Conservation (phyloP, 1,140 invertebrate species). For the Maconellicoccus hirsutus region DNA sequence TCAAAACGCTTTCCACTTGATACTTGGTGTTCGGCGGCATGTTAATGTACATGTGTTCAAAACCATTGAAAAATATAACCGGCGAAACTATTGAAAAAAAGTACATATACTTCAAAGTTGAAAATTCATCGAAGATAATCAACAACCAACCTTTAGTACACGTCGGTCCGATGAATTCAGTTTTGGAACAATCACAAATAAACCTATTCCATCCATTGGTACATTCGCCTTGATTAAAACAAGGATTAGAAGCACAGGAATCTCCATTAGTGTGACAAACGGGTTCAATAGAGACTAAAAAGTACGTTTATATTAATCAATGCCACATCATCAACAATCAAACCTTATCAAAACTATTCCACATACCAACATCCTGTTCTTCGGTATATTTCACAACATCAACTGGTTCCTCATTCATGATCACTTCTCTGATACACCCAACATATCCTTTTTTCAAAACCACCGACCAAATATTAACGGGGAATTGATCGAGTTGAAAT, state of each 20-base stretch:
- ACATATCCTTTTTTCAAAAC: conserved; percentile 81
- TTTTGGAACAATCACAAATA: conserved; percentile 86
- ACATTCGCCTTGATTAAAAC: conserved; percentile 81
- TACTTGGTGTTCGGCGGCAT: conserved; percentile 69
- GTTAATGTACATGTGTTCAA: conserved; percentile 68
- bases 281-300: conserved; percentile 22
- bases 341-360: neutral
- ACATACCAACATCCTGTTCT: conserved; percentile 73
- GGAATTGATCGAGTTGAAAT: conserved; percentile 43
- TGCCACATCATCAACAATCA: neutral
- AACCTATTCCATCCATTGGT: conserved; percentile 92
- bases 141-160: conserved; percentile 65
- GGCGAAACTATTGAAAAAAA: conserved; percentile 54
- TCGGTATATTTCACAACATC: conserved; percentile 81
- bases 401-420: conserved; percentile 81
- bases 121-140: neutral
- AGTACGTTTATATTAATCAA: neutral
- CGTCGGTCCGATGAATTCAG: conserved; percentile 77
- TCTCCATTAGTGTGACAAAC: conserved; percentile 12
- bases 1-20: conserved; percentile 80
- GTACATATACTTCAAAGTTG: neutral
- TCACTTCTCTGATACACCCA: conserved; percentile 86
- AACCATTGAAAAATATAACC: conserved; percentile 76
- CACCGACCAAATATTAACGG: conserved; percentile 82
- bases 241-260: conserved; percentile 40